Evolutionary conservation across 2,888 invertebrate species (phyloP), one percentile per base, ranked within the genome.

Genomic region (Rhogogaster chlorosoma): DNA sequence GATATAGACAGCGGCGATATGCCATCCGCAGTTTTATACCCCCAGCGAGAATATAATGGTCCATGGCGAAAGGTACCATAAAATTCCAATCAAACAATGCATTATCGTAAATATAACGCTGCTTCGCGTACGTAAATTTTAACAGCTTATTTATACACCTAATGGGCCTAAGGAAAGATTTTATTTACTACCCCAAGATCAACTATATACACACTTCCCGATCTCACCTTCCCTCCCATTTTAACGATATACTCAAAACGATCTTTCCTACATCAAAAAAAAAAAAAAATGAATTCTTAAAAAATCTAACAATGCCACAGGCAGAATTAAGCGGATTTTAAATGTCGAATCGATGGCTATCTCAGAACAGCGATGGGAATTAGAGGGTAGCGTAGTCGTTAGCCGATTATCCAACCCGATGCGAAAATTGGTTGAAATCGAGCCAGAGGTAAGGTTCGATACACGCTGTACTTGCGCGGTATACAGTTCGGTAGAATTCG

Each of bases 61-160:
- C 89, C 90, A 61, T 89, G 89, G 89, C 87, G 83, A 84, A 61
- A 1, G 57, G 86, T 86, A 84, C 88, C 91, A 88, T 91, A 90
- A 92, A 92, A 90, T 87, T 87, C 88, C 90, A 90, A 90, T 91
- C 90, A 89, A 90, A 91, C 89, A 88, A 90, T 88, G 88, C 90
- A 90, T 90, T 90, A 90, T 90, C 91, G 90, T 89, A 89, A 90
- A 91, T 89, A 89, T 88, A 89, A 89, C 85, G 86, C 83, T 84
- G 87, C 42, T 86, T 80, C 86, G 85, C 22, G 32, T 61, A 80
- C 80, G 36, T 36, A 36, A 61, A 80, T 78, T 78, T 80, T 36
- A 61, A 61, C 38, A 38, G 80, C 61, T 61, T 80, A 57, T 80
- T 80, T 36, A 61, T 57, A 38, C 36, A 10, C 7, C 0, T 38